Percentiles rank a stretch among this genome's conserved stretches.
Evolutionary conservation across 2,797 vertebrate genomes (phyloP).

Genomic region (Bothrops alternatus): DNA sequence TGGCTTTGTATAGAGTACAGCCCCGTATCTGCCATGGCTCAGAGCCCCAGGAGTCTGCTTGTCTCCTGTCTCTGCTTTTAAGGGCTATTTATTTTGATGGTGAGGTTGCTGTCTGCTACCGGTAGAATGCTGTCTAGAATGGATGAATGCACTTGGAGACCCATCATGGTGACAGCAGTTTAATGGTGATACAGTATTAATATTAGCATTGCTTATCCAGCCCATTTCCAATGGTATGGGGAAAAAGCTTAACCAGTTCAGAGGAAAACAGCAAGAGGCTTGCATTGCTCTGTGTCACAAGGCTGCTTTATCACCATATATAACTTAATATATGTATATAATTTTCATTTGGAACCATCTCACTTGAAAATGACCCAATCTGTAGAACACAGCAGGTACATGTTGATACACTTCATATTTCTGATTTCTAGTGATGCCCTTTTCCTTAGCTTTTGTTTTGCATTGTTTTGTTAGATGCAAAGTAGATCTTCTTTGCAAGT

Average conservation of each 20-base stretch:
- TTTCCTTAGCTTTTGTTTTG: background rate
- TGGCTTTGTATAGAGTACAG: background rate
- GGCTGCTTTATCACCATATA: background rate
- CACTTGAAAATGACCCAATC: background rate
- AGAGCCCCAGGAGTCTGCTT: conserved; percentile 13
- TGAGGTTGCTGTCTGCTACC: conserved; percentile 9
- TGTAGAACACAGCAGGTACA: background rate
- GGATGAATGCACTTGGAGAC: conserved; percentile 15
- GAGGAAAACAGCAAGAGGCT: background rate
- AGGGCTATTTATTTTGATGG: background rate
- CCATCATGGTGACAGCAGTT: background rate
- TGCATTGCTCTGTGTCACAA: background rate
- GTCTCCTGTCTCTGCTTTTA: background rate
- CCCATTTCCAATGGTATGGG: background rate
- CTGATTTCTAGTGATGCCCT: background rate
- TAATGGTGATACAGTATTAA: conserved; percentile 32
- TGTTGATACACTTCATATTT: background rate
- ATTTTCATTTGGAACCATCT: background rate
- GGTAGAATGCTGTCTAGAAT: background rate
- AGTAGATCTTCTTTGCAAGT: background rate
- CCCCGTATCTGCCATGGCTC: background rate
- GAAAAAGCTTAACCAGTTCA: accelerated
- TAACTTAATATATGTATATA: background rate
- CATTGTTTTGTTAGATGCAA: background rate
- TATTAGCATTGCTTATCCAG: accelerated